A percentile compares a stretch with the other conserved stretches of the same genome.
These are phyloP conservation scores for Sitta carolinensis DNA, from an alignment of 2,797 vertebrate species.

Conservation along the genomic window DNA sequence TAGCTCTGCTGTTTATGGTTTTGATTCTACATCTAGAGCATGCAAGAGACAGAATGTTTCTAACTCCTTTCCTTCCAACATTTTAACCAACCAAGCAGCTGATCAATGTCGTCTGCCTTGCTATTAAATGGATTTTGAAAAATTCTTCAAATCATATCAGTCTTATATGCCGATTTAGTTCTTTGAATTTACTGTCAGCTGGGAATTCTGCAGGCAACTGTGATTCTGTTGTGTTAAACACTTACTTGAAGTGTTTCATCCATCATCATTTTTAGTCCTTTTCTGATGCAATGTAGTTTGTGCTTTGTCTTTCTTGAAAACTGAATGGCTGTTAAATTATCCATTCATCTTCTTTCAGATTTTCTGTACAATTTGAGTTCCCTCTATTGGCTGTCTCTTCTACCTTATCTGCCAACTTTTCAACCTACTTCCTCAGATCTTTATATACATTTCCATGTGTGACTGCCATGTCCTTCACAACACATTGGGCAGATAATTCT, in stretches of 20 bases:
- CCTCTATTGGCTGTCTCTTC: constrained; percentile 73
- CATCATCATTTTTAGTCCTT: constrained; percentile 82
- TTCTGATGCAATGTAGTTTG: constrained; percentile 83
- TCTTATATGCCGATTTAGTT: constrained; percentile 76
- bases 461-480: constrained; percentile 48
- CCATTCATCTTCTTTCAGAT: constrained; percentile 84
- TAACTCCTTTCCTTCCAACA: constrained; percentile 48
- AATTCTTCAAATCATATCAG: constrained; percentile 78
- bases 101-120: constrained; percentile 73
- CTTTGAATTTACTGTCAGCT: constrained; percentile 74
- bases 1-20: neutral
- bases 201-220: constrained; percentile 73
- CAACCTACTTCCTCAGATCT: constrained; percentile 66
- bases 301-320: constrained; percentile 84
- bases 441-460: constrained; percentile 36
- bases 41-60: constrained; percentile 27
- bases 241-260: constrained; percentile 76
- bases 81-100: constrained; percentile 67
- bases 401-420: constrained; percentile 76
- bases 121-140: constrained; percentile 81
- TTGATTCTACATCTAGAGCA: neutral
- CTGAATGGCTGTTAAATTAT: constrained; percentile 84
- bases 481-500: constrained; percentile 2
- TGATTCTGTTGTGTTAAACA: constrained; percentile 74
- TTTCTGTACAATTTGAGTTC: constrained; percentile 73